phyloP scores from a whole-genome alignment of 2,113 vertebrate genomes.

The Aepyceros melampus region DNA sequence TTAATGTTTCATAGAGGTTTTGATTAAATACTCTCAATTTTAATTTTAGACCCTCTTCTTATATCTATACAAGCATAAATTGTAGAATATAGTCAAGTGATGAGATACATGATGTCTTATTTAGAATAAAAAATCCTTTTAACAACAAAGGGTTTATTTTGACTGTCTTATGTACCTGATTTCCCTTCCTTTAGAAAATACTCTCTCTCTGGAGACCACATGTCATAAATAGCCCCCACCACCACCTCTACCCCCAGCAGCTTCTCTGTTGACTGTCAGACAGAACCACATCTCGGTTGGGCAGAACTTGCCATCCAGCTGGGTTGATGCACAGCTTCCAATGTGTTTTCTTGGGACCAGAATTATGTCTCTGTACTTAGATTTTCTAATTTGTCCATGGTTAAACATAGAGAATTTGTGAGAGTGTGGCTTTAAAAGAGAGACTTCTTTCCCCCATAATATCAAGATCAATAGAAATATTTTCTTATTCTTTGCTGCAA shows the following conservation, averaged over 20 bases:
- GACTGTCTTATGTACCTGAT: neutral
- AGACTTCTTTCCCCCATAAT: neutral
- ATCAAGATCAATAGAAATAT: neutral
- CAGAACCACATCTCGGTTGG: neutral
- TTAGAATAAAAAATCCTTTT: neutral
- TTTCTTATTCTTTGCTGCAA: neutral
- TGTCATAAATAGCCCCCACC: neutral
- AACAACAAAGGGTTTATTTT: neutral
- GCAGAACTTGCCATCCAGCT: neutral
- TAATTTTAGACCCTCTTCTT: neutral
- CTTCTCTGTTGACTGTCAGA: neutral
- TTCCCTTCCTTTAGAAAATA: neutral
- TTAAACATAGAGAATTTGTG: neutral
- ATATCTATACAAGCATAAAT: neutral
- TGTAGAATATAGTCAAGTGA: neutral
- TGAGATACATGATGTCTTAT: neutral
- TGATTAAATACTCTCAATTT: neutral
- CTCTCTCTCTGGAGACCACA: neutral
- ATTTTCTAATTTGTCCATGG: neutral
- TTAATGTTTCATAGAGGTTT: neutral
- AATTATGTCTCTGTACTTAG: neutral
- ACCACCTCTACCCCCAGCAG: neutral
- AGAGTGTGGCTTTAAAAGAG: neutral
- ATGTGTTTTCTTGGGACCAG: neutral
- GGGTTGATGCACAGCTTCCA: neutral